phyloP scores from a whole-genome alignment of 2,888 invertebrate genomes.

The Nycteola revayana region DNA sequence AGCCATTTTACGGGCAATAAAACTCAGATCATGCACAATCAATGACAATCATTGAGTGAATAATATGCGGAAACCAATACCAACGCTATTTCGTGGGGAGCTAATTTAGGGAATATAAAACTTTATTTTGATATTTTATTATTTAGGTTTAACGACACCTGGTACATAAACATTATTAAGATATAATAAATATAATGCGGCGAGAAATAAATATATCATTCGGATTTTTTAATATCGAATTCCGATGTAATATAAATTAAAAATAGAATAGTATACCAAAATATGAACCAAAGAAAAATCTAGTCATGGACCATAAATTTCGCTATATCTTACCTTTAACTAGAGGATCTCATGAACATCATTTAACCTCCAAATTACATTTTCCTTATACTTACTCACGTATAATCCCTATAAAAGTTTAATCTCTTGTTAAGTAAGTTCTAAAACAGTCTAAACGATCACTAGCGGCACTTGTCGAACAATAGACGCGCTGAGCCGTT shows the following conservation, averaged over 20 bases:
- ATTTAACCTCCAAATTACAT: no score
- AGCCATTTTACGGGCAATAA: conserved; percentile 42
- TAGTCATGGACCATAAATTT: no score
- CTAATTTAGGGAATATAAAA: no score
- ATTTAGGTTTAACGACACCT: conserved; percentile 1
- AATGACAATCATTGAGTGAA: conserved; percentile 47
- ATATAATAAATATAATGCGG: background rate
- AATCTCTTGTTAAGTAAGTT: no score
- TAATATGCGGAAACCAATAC: conserved; percentile 28
- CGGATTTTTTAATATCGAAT: no score
- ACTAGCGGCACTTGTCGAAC: conserved; percentile 36
- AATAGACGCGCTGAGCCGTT: conserved; percentile 40
- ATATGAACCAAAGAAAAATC: no score
- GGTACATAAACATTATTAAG: background rate
- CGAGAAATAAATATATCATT: conserved; percentile 3
- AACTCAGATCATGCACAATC: conserved; percentile 46
- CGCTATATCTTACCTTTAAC: no score
- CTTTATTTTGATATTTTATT: background rate
- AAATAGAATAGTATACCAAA: no score
- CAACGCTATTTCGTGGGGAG: background rate
- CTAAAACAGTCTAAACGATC: conserved; percentile 34
- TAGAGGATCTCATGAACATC: no score
- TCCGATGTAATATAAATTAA: no score
- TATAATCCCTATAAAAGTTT: no score
- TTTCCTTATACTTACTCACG: no score